phyloP scores from a whole-genome alignment of 2,888 invertebrate genomes.

The Eristalinus aeneus region DNA sequence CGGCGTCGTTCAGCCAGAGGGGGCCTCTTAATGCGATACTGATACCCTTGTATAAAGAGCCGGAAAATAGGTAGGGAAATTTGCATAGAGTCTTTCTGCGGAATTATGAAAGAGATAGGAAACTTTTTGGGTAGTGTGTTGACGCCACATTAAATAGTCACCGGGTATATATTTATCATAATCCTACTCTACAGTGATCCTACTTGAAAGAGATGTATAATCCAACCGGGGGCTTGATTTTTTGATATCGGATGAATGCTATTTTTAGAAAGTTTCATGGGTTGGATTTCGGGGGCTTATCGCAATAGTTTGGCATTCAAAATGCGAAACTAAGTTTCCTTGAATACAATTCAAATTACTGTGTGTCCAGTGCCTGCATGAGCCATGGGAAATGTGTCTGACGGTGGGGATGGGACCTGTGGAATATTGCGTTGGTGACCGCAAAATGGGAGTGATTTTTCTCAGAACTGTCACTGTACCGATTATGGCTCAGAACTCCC shows the following conservation, averaged over 20 bases:
- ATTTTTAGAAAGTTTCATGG: background rate
- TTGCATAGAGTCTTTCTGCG: conserved; percentile 26
- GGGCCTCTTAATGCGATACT: conserved; percentile 13
- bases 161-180: background rate
- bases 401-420: background rate
- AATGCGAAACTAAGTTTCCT: background rate
- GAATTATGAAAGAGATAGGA: conserved; percentile 15
- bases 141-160: background rate
- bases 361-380: background rate
- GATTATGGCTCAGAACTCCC: too few species aligned
- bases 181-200: background rate
- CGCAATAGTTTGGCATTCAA: background rate
- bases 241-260: background rate
- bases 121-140: background rate
- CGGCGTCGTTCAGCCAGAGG: background rate
- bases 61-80: conserved; percentile 1
- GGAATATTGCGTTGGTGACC: background rate
- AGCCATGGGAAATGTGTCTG: background rate
- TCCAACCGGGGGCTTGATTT: background rate
- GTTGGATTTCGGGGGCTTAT: background rate
- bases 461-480: too few species aligned
- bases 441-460: background rate
- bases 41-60: conserved; percentile 7
- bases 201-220: background rate
- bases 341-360: background rate